Conservation (phyloP, 2,797 vertebrate genomes). For the Caiman crocodilus region DNA sequence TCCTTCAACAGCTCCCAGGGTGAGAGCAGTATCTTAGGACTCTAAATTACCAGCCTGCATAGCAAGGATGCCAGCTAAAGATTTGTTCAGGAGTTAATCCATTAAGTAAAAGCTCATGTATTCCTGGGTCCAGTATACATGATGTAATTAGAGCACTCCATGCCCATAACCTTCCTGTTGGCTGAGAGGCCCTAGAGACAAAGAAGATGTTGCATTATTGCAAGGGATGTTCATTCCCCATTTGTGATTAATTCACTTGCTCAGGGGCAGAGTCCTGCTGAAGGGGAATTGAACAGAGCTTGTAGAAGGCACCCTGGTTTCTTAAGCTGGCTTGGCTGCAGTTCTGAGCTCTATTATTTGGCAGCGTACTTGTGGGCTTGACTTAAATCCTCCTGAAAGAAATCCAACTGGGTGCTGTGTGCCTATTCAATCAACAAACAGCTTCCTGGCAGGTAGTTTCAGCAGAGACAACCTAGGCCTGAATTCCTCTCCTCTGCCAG, state of each 20-base stretch:
- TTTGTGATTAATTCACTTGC: background rate
- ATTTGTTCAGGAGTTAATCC: slow-evolving; percentile 16
- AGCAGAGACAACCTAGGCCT: background rate
- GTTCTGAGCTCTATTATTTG: background rate
- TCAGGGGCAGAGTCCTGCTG: fast-evolving
- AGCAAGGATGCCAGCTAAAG: background rate
- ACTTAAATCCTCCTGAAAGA: background rate
- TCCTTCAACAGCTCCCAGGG: background rate
- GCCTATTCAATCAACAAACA: background rate
- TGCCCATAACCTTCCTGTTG: background rate
- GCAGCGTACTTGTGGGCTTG: background rate
- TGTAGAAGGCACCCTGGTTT: background rate
- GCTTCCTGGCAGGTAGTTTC: background rate
- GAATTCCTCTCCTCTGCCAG: fast-evolving
- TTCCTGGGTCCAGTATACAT: background rate
- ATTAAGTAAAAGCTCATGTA: background rate
- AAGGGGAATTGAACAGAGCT: fast-evolving
- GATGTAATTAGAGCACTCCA: background rate
- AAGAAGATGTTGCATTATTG: background rate
- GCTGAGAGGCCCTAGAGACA: background rate
- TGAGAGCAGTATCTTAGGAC: background rate
- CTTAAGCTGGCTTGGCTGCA: background rate
- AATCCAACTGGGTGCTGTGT: background rate
- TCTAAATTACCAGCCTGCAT: background rate
- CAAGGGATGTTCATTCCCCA: background rate